Conservation (phyloP, 1,140 invertebrate genomes). For the Lepidurus packardi region DNA sequence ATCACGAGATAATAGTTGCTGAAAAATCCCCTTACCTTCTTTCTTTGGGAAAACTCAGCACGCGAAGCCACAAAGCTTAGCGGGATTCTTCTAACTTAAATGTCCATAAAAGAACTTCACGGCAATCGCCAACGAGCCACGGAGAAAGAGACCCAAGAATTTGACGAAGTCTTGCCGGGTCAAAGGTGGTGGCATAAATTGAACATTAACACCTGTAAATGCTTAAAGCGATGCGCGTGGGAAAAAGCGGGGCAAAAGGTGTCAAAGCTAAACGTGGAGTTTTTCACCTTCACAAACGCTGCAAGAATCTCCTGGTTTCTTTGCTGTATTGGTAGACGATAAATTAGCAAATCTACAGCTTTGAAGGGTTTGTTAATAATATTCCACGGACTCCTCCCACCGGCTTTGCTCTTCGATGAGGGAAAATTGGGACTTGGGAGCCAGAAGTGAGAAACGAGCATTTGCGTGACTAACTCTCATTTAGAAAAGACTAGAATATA, state of each 20-base stretch:
- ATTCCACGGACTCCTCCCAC: neutral
- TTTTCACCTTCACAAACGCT: neutral
- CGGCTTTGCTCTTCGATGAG: neutral
- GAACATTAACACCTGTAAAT: conserved; percentile 15
- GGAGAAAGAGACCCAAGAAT: neutral
- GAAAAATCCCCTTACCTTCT: neutral
- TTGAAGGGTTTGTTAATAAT: neutral
- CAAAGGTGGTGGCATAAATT: conserved; percentile 19
- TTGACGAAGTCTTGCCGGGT: conserved; percentile 6
- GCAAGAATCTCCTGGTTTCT: neutral
- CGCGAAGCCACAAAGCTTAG: conserved; percentile 17
- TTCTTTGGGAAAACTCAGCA: neutral
- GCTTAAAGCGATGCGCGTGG: neutral
- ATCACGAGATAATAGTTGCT: conserved; percentile 1
- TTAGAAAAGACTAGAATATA: neutral
- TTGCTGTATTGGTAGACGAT: neutral
- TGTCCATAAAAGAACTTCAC: neutral
- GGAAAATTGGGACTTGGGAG: neutral
- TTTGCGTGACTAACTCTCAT: neutral
- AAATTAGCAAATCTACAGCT: neutral
- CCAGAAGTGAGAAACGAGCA: neutral
- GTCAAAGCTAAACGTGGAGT: neutral
- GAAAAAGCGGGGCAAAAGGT: conserved; percentile 13
- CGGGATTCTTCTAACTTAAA: neutral
- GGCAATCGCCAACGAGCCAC: neutral